phyloP scores from a whole-genome alignment of 2,797 vertebrate genomes.

The Telmatherina bonti region DNA sequence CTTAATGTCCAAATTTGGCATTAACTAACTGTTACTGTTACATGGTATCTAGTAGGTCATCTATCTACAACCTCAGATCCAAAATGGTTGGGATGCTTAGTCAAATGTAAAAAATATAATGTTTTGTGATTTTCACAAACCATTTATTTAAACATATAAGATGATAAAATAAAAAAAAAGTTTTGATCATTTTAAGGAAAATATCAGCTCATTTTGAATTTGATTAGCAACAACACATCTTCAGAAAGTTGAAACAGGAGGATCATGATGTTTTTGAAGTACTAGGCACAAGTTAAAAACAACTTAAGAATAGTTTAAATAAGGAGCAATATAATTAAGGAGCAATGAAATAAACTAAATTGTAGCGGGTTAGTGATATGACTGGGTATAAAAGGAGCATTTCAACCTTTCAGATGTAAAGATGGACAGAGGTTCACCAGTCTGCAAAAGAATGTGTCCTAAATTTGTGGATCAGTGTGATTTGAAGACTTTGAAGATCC shows the following conservation, averaged over 20 bases:
- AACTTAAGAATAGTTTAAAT: too few relatives aligned
- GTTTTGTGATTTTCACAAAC: too few relatives aligned
- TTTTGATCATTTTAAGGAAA: too few relatives aligned
- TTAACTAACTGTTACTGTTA: neutral
- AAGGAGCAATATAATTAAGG: too few relatives aligned
- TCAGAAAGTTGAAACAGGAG: neutral
- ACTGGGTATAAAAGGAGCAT: neutral
- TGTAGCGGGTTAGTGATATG: neutral
- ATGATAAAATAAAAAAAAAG: too few relatives aligned
- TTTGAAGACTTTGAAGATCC: neutral
- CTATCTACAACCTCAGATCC: neutral
- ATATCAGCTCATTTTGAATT: too few relatives aligned
- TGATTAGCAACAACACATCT: too few relatives aligned
- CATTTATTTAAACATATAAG: too few relatives aligned
- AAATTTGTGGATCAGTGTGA: neutral
- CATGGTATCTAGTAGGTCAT: neutral
- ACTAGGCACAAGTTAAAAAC: neutral
- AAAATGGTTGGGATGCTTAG: too few relatives aligned
- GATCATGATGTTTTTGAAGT: neutral
- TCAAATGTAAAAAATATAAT: neutral
- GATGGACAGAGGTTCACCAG: neutral
- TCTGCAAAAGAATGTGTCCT: neutral
- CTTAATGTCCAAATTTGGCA: neutral
- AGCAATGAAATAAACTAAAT: too few relatives aligned
- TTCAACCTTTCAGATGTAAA: neutral